phyloP scores from a whole-genome alignment of 2,113 vertebrate genomes.

The Origma solitaria region DNA sequence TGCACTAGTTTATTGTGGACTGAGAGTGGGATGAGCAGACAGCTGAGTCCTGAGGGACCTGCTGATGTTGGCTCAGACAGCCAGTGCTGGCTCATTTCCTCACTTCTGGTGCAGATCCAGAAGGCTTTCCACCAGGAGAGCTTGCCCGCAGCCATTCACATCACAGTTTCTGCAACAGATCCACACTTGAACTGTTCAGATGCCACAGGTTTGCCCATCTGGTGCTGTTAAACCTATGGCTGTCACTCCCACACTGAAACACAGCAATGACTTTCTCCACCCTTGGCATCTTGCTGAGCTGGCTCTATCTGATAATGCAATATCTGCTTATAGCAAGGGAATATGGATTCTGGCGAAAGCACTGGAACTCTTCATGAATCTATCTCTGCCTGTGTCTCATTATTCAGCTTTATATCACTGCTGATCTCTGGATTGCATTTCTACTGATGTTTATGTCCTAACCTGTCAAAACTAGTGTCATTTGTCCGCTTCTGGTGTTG shows the following conservation, averaged over 20 bases:
- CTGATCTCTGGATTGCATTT: neutral
- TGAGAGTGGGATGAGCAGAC: constrained; percentile 7
- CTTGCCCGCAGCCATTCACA: constrained; percentile 11
- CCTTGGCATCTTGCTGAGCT: constrained; percentile 54
- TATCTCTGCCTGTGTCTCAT: neutral
- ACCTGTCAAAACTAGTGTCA: neutral
- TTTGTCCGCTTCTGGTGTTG: neutral
- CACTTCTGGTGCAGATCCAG: constrained; percentile 54
- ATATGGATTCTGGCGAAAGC: neutral
- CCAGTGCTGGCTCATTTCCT: constrained; percentile 31
- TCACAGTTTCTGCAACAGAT: neutral
- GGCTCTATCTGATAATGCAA: neutral
- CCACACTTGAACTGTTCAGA: constrained; percentile 12
- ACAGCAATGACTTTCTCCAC: constrained; percentile 48
- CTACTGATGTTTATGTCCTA: neutral
- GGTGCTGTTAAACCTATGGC: constrained; percentile 3
- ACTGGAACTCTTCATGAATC: neutral
- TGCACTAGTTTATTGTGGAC: neutral
- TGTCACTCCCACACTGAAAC: constrained; percentile 6
- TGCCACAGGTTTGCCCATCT: constrained; percentile 59
- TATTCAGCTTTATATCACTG: constrained; percentile 1
- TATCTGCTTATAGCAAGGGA: neutral
- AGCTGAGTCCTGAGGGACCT: constrained; percentile 53
- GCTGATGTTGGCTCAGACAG: constrained; percentile 44
- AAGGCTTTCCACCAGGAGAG: constrained; percentile 61